A percentile compares a stretch with the other conserved stretches of the same genome.
phyloP scores from a whole-genome alignment of 2,113 vertebrate species.

The Dendropsophus ebraccatus region DNA sequence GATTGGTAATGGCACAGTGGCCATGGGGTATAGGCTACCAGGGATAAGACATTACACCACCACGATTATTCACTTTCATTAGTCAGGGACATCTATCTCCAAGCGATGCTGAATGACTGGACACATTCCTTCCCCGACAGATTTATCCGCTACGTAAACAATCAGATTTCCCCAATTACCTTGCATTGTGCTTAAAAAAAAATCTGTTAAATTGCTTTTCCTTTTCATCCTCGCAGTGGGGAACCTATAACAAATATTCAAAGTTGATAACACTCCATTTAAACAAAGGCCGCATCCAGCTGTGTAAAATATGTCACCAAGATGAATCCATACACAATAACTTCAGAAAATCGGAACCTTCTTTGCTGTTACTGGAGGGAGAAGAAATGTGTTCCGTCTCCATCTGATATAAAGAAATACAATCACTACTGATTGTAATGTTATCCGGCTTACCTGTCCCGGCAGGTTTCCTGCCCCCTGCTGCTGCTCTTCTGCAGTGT shows the following conservation, averaged over 20 bases:
- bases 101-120: not conserved
- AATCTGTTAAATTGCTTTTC: slow-evolving; percentile 13
- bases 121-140: not conserved
- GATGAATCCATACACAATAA: not conserved
- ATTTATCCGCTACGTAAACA: not conserved
- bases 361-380: too few species aligned
- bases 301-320: slow-evolving; percentile 16
- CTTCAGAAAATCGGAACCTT: not conserved
- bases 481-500: too few species aligned
- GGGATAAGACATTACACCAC: not conserved
- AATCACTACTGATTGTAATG: too few species aligned
- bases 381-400: too few species aligned
- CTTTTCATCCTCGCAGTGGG: slow-evolving; percentile 2
- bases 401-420: too few species aligned
- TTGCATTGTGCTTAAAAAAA: slow-evolving; percentile 6
- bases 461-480: too few species aligned
- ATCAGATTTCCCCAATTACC: slow-evolving; percentile 25
- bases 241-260: slow-evolving; percentile 20
- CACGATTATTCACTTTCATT: not conserved
- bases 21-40: not conserved
- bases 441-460: too few species aligned
- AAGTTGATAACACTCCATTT: slow-evolving; percentile 17
- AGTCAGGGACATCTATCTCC: not conserved
- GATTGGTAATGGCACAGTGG: not conserved
- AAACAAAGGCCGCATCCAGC: slow-evolving; percentile 15